Percentiles rank a stretch among this genome's conserved stretches.
Conservation (phyloP, 2,888 invertebrate genomes). For the Mechanitis mazaeus region DNA sequence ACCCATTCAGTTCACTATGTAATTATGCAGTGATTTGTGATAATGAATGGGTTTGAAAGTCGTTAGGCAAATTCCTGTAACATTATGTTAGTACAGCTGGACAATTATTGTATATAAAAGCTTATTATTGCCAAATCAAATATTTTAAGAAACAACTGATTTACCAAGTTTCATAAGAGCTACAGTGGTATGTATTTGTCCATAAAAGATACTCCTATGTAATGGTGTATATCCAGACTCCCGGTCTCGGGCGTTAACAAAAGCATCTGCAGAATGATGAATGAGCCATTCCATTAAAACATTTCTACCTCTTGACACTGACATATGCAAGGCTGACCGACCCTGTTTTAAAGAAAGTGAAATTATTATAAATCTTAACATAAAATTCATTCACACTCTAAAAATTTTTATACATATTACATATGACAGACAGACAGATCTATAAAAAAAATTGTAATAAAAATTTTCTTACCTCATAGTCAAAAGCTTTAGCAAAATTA, state of each 20-base stretch:
- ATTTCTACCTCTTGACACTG: constrained; percentile 84
- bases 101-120: too few relatives aligned
- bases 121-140: background rate
- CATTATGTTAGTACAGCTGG: too few relatives aligned
- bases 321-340: constrained; percentile 86
- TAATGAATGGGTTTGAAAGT: too few relatives aligned
- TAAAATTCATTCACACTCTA: too few relatives aligned
- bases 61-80: too few relatives aligned
- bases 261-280: constrained; percentile 74
- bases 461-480: constrained; percentile 69
- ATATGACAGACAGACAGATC: too few relatives aligned
- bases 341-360: constrained; percentile 62
- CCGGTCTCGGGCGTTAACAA: constrained; percentile 79
- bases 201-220: constrained; percentile 89
- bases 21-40: too few relatives aligned
- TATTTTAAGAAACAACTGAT: background rate
- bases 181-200: constrained; percentile 85
- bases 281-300: constrained; percentile 85
- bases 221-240: constrained; percentile 89
- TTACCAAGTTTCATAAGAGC: constrained; percentile 81
- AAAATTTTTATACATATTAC: too few relatives aligned
- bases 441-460: constrained; percentile 3
- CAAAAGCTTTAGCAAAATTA: constrained; percentile 77
- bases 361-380: too few relatives aligned
- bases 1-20: too few relatives aligned